Base-by-base conservation (phyloP, 2,113 vertebrate genomes). In the Pomatorhinus ruficollis region DNA sequence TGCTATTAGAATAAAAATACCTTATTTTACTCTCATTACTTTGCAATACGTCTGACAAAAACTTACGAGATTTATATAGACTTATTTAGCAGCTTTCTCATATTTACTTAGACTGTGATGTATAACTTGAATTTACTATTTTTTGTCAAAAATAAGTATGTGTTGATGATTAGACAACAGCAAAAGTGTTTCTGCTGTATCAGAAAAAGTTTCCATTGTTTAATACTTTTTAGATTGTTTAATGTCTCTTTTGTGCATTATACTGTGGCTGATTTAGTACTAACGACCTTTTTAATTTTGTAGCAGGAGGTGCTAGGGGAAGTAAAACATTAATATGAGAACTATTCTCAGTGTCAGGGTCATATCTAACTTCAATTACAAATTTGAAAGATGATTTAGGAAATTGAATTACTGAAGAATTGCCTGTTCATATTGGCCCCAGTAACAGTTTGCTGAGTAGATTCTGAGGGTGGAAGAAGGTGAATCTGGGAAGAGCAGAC, bases 21-120 rank as follows among this genome's bases (percentile, higher is more conserved):
- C 25, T 92, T 86, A 45, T 92, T 91, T 86, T 93, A 8, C 47
- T 74, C 15, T 88, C 79, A 77, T 94, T 95, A 78, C 78, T 95
- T 96, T 93, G 84, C 64, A 93, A 6, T 94, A 66, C 25, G 66
- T 70, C 83, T 93, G 92, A 96, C 78, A 90, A 92, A 94, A 95
- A 80, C 68, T 56, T 63, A 40, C 68, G 45, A 93, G 82, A 88
- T 95, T 90, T 96, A 78, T 92, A 68, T 44, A 81, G 60, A 83
- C 20, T 1, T 83, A 60, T 87, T 95, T 90, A 96, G 83, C 95
- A 95, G 83, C 83, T 93, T 88, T 93, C 79, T 96, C 68, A 11
- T 83, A 88, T 87, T 93, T 95, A 81, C 68, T 60, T 77, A 66
- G 53, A 57, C 23, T 45, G 79, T 71, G 52, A 94, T 27, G 3